These are phyloP conservation scores for Ochropleura plecta DNA, from an alignment of 2,888 invertebrate species.

Conservation along the genomic window DNA sequence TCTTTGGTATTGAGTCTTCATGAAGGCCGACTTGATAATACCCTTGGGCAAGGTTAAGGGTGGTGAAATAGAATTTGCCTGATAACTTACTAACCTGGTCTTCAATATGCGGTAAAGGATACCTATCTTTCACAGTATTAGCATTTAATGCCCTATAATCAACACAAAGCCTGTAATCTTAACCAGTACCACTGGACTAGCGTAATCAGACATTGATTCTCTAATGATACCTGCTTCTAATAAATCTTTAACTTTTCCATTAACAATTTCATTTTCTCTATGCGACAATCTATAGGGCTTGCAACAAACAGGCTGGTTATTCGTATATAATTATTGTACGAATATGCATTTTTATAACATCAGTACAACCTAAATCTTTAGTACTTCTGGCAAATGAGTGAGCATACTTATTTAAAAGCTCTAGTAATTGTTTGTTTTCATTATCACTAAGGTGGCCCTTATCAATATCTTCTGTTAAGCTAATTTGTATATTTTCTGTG, in stretches of 20 bases:
- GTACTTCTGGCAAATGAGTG: background rate
- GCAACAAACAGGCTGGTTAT: constrained; percentile 13
- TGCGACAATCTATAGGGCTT: constrained; percentile 16
- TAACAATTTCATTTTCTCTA: constrained; percentile 8
- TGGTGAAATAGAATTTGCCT: constrained; percentile 2
- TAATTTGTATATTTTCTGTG: constrained; percentile 1
- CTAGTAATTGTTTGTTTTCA: constrained; percentile 21
- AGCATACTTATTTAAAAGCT: constrained; percentile 12
- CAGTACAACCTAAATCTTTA: constrained; percentile 16
- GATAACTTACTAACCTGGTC: constrained; percentile 2
- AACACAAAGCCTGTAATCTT: constrained; percentile 10
- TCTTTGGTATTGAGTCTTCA: background rate
- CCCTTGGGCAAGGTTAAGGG: constrained; percentile 3
- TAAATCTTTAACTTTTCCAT: background rate
- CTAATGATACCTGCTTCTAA: background rate
- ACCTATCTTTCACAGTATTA: constrained; percentile 7
- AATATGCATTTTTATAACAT: constrained; percentile 26
- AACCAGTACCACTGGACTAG: constrained; percentile 6
- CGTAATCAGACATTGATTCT: constrained; percentile 8
- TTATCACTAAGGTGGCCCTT: constrained; percentile 7
- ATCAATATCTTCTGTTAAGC: constrained; percentile 14
- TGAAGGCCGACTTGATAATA: constrained; percentile 5
- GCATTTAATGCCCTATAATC: constrained; percentile 5
- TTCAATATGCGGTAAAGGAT: constrained; percentile 6
- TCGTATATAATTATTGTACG: constrained; percentile 3